Percentiles rank a stretch among this genome's conserved stretches.
These are phyloP conservation scores for Aporophyla nigra DNA, from an alignment of 2,888 invertebrate genomes.

Conservation along the genomic window DNA sequence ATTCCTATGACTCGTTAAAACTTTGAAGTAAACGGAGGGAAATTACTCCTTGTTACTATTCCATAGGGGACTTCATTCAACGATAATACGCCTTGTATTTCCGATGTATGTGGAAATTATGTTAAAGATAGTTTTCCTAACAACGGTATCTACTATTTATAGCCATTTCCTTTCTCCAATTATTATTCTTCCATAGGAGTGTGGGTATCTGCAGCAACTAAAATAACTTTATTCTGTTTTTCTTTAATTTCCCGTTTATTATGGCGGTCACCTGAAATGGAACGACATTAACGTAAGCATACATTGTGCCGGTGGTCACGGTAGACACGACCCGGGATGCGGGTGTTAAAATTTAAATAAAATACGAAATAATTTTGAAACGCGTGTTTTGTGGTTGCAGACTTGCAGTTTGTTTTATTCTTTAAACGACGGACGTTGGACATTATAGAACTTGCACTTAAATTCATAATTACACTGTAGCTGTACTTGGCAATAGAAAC, in stretches of 20 bases:
- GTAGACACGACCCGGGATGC: conserved; percentile 30
- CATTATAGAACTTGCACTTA: background rate
- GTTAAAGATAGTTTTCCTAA: background rate
- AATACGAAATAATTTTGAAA: conserved; percentile 43
- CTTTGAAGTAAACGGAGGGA: background rate
- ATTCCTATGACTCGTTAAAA: background rate
- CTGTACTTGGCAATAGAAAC: no score
- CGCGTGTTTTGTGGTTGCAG: conserved; percentile 9
- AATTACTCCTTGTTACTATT: background rate
- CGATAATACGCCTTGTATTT: background rate
- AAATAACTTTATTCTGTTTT: conserved; percentile 29
- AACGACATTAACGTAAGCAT: conserved; percentile 37
- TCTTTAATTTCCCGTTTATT: conserved; percentile 35
- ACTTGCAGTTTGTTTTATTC: conserved; percentile 16
- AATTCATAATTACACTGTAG: background rate
- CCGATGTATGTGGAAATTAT: background rate
- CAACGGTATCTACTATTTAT: no score
- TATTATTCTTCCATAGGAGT: background rate
- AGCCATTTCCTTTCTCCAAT: conserved; percentile 1
- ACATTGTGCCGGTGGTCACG: conserved; percentile 43
- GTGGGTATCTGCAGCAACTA: conserved; percentile 2
- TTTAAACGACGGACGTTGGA: background rate
- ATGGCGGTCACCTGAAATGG: conserved; percentile 38
- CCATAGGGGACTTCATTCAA: background rate
- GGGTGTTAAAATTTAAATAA: conserved; percentile 55